Evolutionary conservation across 2,888 invertebrate species (phyloP), one percentile per base, ranked within the genome.

Genomic region (Flabesymbios commensalis): DNA sequence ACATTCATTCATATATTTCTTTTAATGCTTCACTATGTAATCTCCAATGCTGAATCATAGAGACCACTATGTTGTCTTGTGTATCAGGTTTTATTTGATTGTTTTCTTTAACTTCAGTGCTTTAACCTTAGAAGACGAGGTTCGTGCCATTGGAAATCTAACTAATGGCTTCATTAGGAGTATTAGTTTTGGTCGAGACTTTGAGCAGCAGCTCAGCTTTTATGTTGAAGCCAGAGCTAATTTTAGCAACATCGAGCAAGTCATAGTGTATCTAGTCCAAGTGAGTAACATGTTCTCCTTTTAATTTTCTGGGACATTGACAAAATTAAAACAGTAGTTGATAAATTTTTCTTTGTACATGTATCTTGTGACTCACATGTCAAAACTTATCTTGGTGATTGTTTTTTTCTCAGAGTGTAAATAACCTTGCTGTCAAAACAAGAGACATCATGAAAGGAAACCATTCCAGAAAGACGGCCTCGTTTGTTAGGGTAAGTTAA

Each of bases 221-320:
- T 96, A 93, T 81, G 96, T 94, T 1, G 94, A 96, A 80, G 91
- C 93, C 17, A 87, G 98, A 69, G 90, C 91, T 4, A 88, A 90
- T 0, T 96, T 97, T 83, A 90, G 91, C 53, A 95, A 94, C 84
- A 86, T 98, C 41, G 96, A 97, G 81, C 85, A 88, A 1, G 93
- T 96, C 19, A 88, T 94, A 45, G 86, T 89, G 39, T 90, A 92
- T 57, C 86, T 97, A 41, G 91, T 97, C 0, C 93, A 93, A 84
- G 92, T 92, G 82, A 81, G 83, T 65, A n/a, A n/a, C n/a, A n/a
- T n/a, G n/a, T n/a, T n/a, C n/a, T n/a, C n/a, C n/a, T n/a, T n/a
- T n/a, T n/a, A n/a, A n/a, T n/a, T n/a, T n/a, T n/a, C n/a, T n/a
- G 1, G 10, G 32, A 49, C 14, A 29, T n/a, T n/a, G n/a, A n/a